Conservation (phyloP, 2,113 vertebrate species). For the Dipodomys spectabilis region DNA sequence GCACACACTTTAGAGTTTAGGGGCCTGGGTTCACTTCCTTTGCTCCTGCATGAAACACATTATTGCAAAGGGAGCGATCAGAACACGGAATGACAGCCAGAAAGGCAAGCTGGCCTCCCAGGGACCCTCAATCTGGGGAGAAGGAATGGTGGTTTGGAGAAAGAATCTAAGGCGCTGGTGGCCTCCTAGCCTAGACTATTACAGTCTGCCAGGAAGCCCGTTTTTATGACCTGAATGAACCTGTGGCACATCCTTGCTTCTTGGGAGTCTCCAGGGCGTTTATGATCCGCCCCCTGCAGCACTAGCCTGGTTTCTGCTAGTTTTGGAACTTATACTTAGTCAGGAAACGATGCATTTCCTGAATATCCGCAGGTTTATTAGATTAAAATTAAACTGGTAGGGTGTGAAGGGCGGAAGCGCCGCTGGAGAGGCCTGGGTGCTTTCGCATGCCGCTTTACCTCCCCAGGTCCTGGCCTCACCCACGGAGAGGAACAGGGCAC, state of each 20-base stretch:
- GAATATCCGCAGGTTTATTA: not conserved
- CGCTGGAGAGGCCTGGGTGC: not conserved
- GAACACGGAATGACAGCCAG: not conserved
- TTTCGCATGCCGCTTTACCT: not conserved
- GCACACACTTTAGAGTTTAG: not conserved
- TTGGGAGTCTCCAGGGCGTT: not conserved
- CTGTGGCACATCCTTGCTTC: slow-evolving; percentile 29
- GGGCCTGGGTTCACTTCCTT: no score
- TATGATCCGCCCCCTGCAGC: not conserved
- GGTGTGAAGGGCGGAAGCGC: not conserved
- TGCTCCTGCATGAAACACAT: not conserved
- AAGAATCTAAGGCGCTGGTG: not conserved
- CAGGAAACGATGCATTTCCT: slow-evolving; percentile 10
- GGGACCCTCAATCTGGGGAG: not conserved
- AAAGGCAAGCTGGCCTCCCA: not conserved
- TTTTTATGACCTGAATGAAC: not conserved
- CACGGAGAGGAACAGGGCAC: not conserved
- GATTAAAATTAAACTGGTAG: not conserved
- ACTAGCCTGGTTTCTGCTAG: slow-evolving; percentile 11
- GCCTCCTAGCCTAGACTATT: not conserved
- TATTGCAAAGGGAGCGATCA: not conserved
- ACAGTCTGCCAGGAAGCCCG: not conserved
- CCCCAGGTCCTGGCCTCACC: not conserved
- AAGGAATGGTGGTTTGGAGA: not conserved
- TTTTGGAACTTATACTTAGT: slow-evolving; percentile 20